These are phyloP conservation scores for Pedionomus torquatus DNA, from an alignment of 2,113 vertebrate genomes.

Conservation along the genomic window DNA sequence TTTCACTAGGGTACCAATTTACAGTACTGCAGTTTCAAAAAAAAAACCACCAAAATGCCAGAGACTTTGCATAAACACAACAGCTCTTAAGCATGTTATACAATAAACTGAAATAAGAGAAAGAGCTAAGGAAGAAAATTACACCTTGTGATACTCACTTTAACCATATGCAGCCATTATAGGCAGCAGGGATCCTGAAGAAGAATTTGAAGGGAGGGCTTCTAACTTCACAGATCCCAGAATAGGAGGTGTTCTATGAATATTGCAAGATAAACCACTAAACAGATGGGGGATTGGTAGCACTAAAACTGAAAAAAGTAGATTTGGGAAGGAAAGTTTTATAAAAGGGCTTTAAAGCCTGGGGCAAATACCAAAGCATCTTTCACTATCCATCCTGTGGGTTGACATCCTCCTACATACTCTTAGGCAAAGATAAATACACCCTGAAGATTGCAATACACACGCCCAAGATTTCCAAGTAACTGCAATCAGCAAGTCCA, in stretches of 20 bases:
- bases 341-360: neutral
- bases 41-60: neutral
- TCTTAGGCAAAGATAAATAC: neutral
- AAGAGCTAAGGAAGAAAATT: neutral
- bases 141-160: fast-evolving
- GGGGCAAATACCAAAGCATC: neutral
- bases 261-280: neutral
- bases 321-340: neutral
- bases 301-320: neutral
- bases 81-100: neutral
- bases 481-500: neutral
- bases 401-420: neutral
- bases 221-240: neutral
- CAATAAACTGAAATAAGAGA: neutral
- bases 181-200: neutral
- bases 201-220: neutral
- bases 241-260: neutral
- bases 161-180: neutral
- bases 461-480: neutral
- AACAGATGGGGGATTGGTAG: neutral
- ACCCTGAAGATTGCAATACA: neutral
- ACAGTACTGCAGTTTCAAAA: neutral
- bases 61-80: neutral
- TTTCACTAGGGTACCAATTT: neutral
- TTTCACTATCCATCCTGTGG: neutral